phyloP scores from a whole-genome alignment of 1,140 invertebrate species.

The Aphis craccivora region DNA sequence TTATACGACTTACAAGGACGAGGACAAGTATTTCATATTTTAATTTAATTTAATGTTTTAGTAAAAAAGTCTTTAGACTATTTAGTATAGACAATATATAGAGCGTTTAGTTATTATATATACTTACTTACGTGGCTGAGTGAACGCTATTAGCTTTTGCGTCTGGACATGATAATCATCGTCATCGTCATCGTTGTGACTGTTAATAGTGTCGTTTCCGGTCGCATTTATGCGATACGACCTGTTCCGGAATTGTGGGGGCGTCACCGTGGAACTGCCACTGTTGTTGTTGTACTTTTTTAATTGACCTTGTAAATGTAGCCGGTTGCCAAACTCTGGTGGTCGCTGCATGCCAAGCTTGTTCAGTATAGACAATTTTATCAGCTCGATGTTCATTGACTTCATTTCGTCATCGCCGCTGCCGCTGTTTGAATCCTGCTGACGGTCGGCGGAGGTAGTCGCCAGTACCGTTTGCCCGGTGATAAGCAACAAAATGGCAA shows the following conservation, averaged over 20 bases:
- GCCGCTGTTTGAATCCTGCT: not conserved
- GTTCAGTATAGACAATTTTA: conserved; percentile 60
- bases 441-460: not conserved
- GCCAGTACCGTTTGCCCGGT: not conserved
- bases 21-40: too few relatives aligned
- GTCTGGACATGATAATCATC: conserved; percentile 69
- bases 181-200: conserved; percentile 64
- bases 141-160: conserved; percentile 68
- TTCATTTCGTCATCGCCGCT: not conserved
- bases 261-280: not conserved
- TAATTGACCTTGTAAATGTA: not conserved
- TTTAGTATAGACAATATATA: too few relatives aligned
- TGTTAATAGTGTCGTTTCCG: not conserved
- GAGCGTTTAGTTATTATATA: not conserved
- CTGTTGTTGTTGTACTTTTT: not conserved
- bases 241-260: not conserved
- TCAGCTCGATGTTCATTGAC: conserved; percentile 57
- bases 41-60: too few relatives aligned
- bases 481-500: not conserved
- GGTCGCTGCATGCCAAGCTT: conserved; percentile 60
- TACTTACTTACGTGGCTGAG: conserved; percentile 71
- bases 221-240: not conserved
- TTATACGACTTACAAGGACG: too few relatives aligned
- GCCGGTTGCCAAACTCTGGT: conserved; percentile 59
- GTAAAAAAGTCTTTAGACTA: too few relatives aligned